phyloP scores from a whole-genome alignment of 2,797 vertebrate genomes.

The Macropus fuliginosus region DNA sequence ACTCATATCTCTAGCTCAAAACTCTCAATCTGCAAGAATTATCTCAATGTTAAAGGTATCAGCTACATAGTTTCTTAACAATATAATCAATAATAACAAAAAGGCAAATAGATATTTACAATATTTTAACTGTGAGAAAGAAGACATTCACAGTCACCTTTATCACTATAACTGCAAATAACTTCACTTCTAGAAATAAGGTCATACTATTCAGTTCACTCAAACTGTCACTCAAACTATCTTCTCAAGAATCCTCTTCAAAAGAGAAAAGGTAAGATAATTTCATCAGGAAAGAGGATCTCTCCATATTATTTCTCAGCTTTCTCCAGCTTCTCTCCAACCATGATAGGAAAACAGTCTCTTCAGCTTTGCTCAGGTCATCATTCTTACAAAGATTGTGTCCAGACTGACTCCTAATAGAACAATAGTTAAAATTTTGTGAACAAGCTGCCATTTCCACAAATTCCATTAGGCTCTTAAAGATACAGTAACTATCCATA shows the following conservation, averaged over 20 bases:
- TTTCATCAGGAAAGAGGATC: background rate
- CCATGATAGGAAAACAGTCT: background rate
- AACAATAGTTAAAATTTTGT: background rate
- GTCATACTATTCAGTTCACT: background rate
- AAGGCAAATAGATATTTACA: background rate
- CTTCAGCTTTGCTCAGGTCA: background rate
- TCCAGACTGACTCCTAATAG: background rate
- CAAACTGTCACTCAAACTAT: background rate
- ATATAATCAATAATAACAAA: background rate
- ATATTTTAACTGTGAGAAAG: background rate
- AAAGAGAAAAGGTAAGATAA: background rate
- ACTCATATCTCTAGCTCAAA: background rate
- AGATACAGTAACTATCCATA: background rate
- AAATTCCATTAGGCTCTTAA: background rate
- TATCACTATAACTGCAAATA: background rate
- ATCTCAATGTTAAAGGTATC: background rate
- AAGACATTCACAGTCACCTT: background rate
- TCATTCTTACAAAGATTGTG: background rate
- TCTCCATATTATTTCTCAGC: background rate
- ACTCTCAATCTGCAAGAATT: background rate
- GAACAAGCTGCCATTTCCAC: background rate
- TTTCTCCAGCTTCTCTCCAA: background rate
- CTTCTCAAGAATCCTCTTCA: background rate
- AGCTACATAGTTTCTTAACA: background rate
- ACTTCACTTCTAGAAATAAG: background rate